Evolutionary conservation across 1,140 invertebrate species (phyloP), one percentile per base, ranked within the genome.

Genomic region (Capitella teleta): DNA sequence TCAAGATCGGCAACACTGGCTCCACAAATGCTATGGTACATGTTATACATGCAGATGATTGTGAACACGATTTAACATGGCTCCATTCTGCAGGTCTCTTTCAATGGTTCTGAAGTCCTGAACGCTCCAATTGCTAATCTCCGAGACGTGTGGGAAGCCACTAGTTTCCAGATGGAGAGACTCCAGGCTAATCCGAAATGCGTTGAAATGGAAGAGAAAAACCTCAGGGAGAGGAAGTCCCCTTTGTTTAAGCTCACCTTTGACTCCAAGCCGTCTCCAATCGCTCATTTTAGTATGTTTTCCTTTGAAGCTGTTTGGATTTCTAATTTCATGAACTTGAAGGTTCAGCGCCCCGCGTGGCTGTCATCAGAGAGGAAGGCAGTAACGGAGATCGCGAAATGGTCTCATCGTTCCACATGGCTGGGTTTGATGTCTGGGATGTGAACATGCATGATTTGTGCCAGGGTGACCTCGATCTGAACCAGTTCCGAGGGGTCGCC

Each of bases 301-400:
- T 34, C 32, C 10, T 34, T 34, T 34, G 32, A 34, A 16, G 16
- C 10, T 34, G 16, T 34, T 12, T 1, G 10, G 16, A 34, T 34
- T 10, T 16, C 16, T 34, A 12, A 34, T 34, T 34, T 10, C 10
- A 34, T 34, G 10, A 34, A 34, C 16, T 34, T 34, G 32, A 34
- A 34, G 16, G 10, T 34, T 34, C 32, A 34, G 32, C 16, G 16
- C 62, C 64, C 6, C 77, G 74, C 52, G 88, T 97, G 1, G 93
- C 91, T 8, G 87, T 98, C 0, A 74, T 98, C 26, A 75, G 94
- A 38, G 94, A 98, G 75, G 94, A 98, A 82, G 94, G 94, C 56
- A 86, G 81, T 26, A 98, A 98, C 66, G 92, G 93, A 32, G 94
- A 98, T 65, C 75, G 93, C 47, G 94, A 98, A 77, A 97, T 98